These are phyloP conservation scores for Serinus canaria DNA, from an alignment of 2,113 vertebrate species.

Conservation along the genomic window DNA sequence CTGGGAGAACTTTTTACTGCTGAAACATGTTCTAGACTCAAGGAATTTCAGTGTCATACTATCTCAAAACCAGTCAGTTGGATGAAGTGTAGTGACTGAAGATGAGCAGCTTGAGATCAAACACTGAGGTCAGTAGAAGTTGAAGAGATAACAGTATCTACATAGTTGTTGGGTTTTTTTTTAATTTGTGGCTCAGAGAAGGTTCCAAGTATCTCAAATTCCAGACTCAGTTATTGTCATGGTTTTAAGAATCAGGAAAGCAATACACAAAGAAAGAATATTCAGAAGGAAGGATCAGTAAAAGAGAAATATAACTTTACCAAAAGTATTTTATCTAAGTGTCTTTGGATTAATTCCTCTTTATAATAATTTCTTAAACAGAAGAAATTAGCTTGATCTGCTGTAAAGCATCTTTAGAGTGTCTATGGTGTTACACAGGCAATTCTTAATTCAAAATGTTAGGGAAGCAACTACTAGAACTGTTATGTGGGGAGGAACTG, in stretches of 20 bases:
- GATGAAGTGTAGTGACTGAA: not conserved
- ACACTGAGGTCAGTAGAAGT: not conserved
- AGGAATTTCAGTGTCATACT: not conserved
- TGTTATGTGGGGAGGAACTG: not conserved
- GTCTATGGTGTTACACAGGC: not conserved
- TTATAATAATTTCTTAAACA: not conserved
- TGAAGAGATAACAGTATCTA: not conserved
- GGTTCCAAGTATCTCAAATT: not conserved
- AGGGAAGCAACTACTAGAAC: not conserved
- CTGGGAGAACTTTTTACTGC: not conserved
- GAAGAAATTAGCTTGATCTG: not conserved
- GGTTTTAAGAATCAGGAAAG: not conserved
- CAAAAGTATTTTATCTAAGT: not conserved
- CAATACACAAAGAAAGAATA: not conserved
- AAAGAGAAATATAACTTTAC: not conserved
- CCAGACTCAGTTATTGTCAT: not conserved
- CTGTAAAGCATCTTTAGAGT: not conserved
- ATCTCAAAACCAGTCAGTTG: not conserved
- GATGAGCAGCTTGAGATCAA: not conserved
- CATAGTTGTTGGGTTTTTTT: too few relatives aligned
- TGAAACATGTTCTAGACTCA: not conserved
- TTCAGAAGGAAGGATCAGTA: not conserved
- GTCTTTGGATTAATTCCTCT: not conserved
- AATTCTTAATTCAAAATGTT: not conserved
- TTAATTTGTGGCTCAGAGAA: not conserved